Percentiles rank a stretch among this genome's conserved stretches.
Evolutionary conservation across 2,888 invertebrate species (phyloP).

Genomic region (Heteromurus nitidus): DNA sequence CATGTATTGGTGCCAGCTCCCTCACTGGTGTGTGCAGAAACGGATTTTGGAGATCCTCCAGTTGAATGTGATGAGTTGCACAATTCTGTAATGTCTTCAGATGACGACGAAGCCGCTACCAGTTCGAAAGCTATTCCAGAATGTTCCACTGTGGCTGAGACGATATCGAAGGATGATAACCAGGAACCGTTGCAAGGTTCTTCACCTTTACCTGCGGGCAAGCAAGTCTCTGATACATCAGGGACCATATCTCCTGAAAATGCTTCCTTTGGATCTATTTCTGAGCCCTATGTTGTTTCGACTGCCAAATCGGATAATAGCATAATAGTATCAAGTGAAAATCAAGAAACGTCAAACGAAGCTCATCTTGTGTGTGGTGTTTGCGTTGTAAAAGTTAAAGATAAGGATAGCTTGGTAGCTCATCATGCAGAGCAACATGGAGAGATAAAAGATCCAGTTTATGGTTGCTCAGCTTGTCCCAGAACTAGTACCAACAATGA

Average conservation of each 20-base stretch:
- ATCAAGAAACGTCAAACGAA: neutral
- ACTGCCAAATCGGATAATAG: neutral
- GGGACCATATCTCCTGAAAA: neutral
- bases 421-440: conserved; percentile 48
- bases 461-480: conserved; percentile 65
- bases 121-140: conserved; percentile 14
- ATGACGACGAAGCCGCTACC: conserved; percentile 17
- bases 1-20: conserved; percentile 23
- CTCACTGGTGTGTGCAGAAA: conserved; percentile 13
- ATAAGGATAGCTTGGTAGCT: conserved; percentile 28
- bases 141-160: conserved; percentile 11
- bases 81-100: conserved; percentile 19
- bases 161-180: conserved; percentile 19
- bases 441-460: conserved; percentile 39
- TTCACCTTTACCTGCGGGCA: neutral
- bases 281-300: neutral
- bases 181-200: conserved; percentile 23
- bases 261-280: neutral
- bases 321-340: conserved; percentile 6
- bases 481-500: conserved; percentile 65
- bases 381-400: conserved; percentile 5
- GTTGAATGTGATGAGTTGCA: conserved; percentile 48
- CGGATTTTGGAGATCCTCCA: conserved; percentile 17
- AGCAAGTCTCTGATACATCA: neutral
- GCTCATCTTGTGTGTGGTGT: conserved; percentile 36